Percentiles rank a stretch among this genome's conserved stretches.
phyloP scores from a whole-genome alignment of 2,113 vertebrate species.

The Lichenostomus cassidix region DNA sequence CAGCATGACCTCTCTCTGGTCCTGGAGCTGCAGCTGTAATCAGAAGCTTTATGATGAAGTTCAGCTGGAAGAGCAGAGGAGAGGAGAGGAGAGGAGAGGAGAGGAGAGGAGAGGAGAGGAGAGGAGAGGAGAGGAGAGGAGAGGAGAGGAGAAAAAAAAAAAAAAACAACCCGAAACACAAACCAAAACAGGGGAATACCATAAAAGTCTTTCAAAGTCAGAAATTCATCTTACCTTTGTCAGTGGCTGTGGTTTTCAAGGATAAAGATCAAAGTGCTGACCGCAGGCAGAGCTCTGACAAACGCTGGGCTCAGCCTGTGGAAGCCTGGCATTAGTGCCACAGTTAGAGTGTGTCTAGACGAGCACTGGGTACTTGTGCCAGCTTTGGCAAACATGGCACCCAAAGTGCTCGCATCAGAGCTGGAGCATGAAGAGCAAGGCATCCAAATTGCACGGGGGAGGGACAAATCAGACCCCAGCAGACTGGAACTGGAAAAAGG shows the following conservation, averaged over 20 bases:
- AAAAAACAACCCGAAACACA: neutral
- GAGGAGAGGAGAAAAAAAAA: neutral
- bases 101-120: slow-evolving; percentile 9
- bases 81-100: slow-evolving; percentile 10
- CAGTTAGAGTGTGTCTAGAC: slow-evolving; percentile 78
- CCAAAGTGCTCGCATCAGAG: slow-evolving; percentile 22
- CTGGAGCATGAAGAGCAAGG: neutral
- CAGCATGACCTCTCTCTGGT: slow-evolving; percentile 16
- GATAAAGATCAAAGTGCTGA: slow-evolving; percentile 80
- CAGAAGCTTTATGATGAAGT: slow-evolving; percentile 46
- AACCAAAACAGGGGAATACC: slow-evolving; percentile 64
- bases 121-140: slow-evolving; percentile 9
- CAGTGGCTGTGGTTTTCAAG: slow-evolving; percentile 76
- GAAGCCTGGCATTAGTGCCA: slow-evolving; percentile 76
- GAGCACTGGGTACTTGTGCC: slow-evolving; percentile 56
- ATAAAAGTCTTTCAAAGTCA: slow-evolving; percentile 71
- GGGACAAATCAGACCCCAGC: neutral
- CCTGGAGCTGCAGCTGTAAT: slow-evolving; percentile 57
- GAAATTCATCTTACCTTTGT: slow-evolving; percentile 75
- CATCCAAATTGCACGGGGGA: neutral
- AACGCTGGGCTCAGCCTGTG: slow-evolving; percentile 60
- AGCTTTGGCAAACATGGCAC: slow-evolving; percentile 46
- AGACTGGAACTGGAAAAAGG: neutral
- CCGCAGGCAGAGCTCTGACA: slow-evolving; percentile 75
- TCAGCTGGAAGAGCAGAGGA: slow-evolving; percentile 55